Evolutionary conservation across 1,140 invertebrate species (phyloP).

Genomic region (Drosophila pectinifera): DNA sequence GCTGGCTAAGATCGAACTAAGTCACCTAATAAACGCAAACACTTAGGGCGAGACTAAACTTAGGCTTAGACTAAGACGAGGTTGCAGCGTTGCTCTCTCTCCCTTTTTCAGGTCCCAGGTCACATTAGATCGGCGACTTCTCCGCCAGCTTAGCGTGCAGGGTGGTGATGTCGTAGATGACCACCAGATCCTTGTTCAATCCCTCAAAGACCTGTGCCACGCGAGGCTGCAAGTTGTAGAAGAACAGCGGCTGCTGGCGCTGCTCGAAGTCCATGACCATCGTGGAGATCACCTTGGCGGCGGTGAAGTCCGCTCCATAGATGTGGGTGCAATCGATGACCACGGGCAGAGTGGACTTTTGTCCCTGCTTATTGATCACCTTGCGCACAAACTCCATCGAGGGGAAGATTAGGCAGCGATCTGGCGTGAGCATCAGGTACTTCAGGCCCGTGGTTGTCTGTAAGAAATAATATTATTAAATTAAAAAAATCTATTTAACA

Average conservation of each 20-base stretch:
- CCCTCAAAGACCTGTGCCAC: constrained; percentile 92
- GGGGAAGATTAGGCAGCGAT: constrained; percentile 94
- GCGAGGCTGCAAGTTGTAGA: constrained; percentile 92
- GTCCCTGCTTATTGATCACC: constrained; percentile 92
- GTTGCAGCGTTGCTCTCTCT: constrained; percentile 47
- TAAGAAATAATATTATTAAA: constrained; percentile 39
- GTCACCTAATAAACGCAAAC: constrained; percentile 17
- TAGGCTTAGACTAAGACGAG: constrained; percentile 59
- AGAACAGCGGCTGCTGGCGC: constrained; percentile 90
- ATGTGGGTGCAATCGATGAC: constrained; percentile 94
- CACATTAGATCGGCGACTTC: constrained; percentile 48
- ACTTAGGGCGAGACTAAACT: constrained; percentile 39
- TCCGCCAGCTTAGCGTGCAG: constrained; percentile 89
- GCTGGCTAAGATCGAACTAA: constrained; percentile 52
- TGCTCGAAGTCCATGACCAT: constrained; percentile 90
- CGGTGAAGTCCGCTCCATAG: constrained; percentile 93
- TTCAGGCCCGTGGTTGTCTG: constrained; percentile 89
- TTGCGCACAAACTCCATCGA: constrained; percentile 94
- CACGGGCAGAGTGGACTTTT: constrained; percentile 89
- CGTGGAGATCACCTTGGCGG: constrained; percentile 90
- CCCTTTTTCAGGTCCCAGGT: background rate
- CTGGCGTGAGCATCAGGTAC: constrained; percentile 93
- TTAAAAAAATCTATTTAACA: background rate
- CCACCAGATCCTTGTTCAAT: constrained; percentile 89
- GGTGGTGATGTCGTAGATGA: constrained; percentile 90